These are phyloP conservation scores for Xiphophorus maculatus DNA, from an alignment of 2,113 vertebrate species.

Conservation along the genomic window DNA sequence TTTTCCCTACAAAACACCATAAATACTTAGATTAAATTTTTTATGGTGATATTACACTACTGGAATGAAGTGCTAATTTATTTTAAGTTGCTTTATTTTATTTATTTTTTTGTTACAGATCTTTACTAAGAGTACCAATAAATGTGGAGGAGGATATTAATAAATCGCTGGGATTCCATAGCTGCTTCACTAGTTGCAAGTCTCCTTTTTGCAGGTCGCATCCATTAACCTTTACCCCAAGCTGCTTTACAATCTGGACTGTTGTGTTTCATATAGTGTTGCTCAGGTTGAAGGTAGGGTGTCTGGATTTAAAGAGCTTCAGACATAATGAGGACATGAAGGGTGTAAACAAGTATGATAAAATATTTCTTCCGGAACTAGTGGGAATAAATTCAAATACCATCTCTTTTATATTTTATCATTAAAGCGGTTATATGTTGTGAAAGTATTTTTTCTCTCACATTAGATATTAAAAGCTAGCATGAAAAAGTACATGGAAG, in stretches of 20 bases:
- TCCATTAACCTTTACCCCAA: constrained; percentile 79
- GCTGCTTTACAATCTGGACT: constrained; percentile 80
- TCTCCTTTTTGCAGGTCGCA: constrained; percentile 60
- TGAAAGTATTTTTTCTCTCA: neutral
- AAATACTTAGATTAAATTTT: neutral
- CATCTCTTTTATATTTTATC: no score
- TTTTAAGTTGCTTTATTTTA: neutral
- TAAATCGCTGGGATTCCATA: constrained; percentile 32
- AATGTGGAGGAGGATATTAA: neutral
- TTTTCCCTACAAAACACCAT: neutral
- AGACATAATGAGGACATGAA: constrained; percentile 46
- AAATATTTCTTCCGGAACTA: constrained; percentile 29
- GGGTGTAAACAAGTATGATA: constrained; percentile 43
- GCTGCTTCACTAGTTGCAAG: constrained; percentile 51
- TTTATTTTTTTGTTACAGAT: neutral
- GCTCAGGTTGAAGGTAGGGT: constrained; percentile 46
- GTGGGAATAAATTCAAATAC: neutral
- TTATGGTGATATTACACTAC: neutral
- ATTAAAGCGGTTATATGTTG: neutral
- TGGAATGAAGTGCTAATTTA: neutral
- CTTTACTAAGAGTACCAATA: neutral
- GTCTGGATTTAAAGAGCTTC: constrained; percentile 44
- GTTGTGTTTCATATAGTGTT: constrained; percentile 51
- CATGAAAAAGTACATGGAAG: neutral
- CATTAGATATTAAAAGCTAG: neutral